phyloP scores from a whole-genome alignment of 2,113 vertebrate genomes.

The Acrocephalus arundinaceus region DNA sequence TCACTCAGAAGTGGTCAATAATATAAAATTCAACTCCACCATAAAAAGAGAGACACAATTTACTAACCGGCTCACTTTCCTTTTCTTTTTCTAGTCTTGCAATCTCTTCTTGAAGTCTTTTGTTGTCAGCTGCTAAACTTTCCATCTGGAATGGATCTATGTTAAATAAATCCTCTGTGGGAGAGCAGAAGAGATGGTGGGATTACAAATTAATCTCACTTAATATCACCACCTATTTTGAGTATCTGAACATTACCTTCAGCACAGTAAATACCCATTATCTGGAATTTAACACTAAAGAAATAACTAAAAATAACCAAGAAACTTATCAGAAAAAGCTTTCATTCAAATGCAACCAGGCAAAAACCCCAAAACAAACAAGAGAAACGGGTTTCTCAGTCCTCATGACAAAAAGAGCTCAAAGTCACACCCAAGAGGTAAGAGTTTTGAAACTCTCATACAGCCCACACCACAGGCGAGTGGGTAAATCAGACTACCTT shows the following conservation, averaged over 20 bases:
- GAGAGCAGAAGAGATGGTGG: background rate
- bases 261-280: background rate
- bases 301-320: background rate
- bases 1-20: background rate
- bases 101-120: slow-evolving; percentile 81
- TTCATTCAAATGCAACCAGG: background rate
- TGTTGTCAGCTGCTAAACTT: slow-evolving; percentile 79
- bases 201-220: background rate
- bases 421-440: background rate
- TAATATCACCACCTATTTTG: background rate
- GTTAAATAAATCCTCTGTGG: slow-evolving; percentile 87
- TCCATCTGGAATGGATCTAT: slow-evolving; percentile 83
- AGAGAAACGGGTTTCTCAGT: background rate
- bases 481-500: background rate
- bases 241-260: background rate
- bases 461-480: background rate
- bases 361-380: background rate
- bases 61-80: slow-evolving; percentile 84
- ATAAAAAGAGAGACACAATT: background rate
- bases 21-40: background rate
- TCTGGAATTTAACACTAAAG: background rate
- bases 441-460: background rate
- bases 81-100: slow-evolving; percentile 87
- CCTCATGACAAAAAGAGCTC: background rate
- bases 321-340: background rate